These are phyloP conservation scores for Noctuana brunneofusca DNA, from an alignment of 2,888 invertebrate genomes.

Conservation along the genomic window DNA sequence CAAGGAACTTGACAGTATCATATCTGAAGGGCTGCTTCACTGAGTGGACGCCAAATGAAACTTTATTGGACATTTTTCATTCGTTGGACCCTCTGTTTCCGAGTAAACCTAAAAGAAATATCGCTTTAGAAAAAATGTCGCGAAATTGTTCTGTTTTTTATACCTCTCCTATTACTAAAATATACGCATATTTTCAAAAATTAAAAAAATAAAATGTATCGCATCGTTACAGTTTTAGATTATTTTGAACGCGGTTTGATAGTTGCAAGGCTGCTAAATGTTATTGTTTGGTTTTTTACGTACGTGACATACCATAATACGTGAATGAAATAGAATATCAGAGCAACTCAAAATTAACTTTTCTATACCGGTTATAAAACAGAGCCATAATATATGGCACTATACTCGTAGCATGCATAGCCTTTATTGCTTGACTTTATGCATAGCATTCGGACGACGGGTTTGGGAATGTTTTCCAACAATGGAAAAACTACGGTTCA, in stretches of 20 bases:
- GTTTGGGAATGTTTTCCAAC: slow-evolving; percentile 40
- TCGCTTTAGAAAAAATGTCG: slow-evolving; percentile 17
- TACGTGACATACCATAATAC: too few species aligned
- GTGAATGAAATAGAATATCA: too few species aligned
- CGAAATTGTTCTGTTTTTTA: slow-evolving; percentile 9
- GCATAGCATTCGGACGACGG: slow-evolving; percentile 14
- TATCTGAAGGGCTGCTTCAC: slow-evolving; percentile 55
- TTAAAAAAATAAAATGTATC: too few species aligned
- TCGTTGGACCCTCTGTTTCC: slow-evolving; percentile 48
- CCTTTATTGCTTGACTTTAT: slow-evolving; percentile 11
- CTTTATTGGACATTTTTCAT: slow-evolving; percentile 78
- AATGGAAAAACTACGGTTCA: slow-evolving; percentile 55
- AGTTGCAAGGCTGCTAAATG: too few species aligned
- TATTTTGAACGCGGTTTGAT: too few species aligned
- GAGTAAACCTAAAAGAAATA: slow-evolving; percentile 32
- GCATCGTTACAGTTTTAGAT: too few species aligned
- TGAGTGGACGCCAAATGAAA: slow-evolving; percentile 71
- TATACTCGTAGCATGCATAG: slow-evolving; percentile 20
- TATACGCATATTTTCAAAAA: neutral
- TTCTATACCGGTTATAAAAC: neutral
- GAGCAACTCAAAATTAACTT: neutral
- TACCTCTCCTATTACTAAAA: neutral
- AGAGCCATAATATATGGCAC: neutral
- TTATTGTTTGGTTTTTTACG: too few species aligned
- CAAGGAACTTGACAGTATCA: slow-evolving; percentile 70